Evolutionary conservation across 35 echinoderm and acorn worm species (phyloP).

Genomic region (Ophiothrix spiculata): DNA sequence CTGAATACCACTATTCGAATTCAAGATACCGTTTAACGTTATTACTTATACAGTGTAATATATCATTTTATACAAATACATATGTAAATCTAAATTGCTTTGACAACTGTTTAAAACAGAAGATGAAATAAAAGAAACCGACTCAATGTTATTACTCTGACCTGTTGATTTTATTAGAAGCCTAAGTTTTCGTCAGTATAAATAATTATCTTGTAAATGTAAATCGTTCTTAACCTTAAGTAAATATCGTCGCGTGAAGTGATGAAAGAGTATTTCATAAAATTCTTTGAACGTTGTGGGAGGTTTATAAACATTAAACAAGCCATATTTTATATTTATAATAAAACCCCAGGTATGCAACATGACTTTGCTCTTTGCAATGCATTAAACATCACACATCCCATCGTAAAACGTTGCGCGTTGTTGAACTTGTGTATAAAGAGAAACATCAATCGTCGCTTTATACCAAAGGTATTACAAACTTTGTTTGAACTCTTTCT

Average conservation of each 20-base stretch:
- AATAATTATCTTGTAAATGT: not conserved
- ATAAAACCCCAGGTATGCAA: too few species aligned
- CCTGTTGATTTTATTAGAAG: conserved; percentile 1
- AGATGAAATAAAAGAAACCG: conserved; percentile 7
- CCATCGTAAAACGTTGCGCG: too few species aligned
- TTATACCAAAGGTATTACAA: too few species aligned
- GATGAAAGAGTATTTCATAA: not conserved
- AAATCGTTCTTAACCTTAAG: not conserved
- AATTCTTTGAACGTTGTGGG: not conserved
- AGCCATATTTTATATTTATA: not conserved
- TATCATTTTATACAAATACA: conserved; percentile 11
- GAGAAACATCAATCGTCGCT: too few species aligned
- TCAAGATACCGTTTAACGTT: too few species aligned
- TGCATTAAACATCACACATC: too few species aligned
- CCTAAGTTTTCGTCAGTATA: not conserved
- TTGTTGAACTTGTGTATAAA: too few species aligned
- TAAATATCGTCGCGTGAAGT: conserved; percentile 2
- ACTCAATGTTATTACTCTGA: not conserved
- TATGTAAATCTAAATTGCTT: not conserved
- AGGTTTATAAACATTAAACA: not conserved
- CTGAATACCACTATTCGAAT: too few species aligned
- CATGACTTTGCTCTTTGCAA: too few species aligned
- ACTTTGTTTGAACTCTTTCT: too few species aligned
- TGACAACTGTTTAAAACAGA: not conserved
- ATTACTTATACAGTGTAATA: conserved; percentile 4